Evolutionary conservation across 35 echinoderm and acorn worm genomes (phyloP).

Genomic region (Heliocidaris tuberculata): DNA sequence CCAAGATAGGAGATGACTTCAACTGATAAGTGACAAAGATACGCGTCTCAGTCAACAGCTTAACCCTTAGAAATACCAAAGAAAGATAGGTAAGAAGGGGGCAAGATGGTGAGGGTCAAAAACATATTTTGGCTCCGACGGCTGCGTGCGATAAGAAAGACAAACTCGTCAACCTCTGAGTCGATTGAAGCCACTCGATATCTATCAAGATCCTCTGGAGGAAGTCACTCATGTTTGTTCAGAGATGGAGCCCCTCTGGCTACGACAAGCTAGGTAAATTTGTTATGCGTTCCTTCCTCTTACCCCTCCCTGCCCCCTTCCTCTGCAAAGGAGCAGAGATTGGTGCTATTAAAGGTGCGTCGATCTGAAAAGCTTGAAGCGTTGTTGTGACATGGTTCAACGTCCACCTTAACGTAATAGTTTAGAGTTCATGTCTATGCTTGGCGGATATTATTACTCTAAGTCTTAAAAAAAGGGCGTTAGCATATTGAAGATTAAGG

Average conservation of each 20-base stretch:
- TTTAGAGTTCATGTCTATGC: background rate
- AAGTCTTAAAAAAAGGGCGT: background rate
- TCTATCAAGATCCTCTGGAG: slow-evolving; percentile 21
- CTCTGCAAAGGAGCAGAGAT: background rate
- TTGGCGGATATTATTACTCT: slow-evolving; percentile 3
- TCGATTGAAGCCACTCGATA: slow-evolving; percentile 17
- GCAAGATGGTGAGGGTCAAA: slow-evolving; percentile 15
- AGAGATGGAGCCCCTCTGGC: slow-evolving; percentile 17
- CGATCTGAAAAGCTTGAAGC: background rate
- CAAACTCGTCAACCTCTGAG: background rate
- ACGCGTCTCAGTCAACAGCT: background rate
- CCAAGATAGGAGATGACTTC: background rate
- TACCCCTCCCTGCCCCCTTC: slow-evolving; percentile 31
- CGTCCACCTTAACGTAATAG: background rate
- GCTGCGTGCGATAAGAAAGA: slow-evolving; percentile 33
- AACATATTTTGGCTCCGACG: slow-evolving; percentile 39
- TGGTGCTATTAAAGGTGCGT: background rate
- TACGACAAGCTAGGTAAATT: slow-evolving; percentile 39
- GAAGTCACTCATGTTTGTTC: slow-evolving; percentile 43
- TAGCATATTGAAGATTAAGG: background rate
- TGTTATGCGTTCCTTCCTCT: slow-evolving; percentile 43
- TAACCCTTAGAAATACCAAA: background rate
- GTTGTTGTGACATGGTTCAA: background rate
- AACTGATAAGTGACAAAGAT: background rate
- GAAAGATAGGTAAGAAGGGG: background rate